Evolutionary conservation across 2,888 invertebrate genomes (phyloP).

Genomic region (Ophion costatus): DNA sequence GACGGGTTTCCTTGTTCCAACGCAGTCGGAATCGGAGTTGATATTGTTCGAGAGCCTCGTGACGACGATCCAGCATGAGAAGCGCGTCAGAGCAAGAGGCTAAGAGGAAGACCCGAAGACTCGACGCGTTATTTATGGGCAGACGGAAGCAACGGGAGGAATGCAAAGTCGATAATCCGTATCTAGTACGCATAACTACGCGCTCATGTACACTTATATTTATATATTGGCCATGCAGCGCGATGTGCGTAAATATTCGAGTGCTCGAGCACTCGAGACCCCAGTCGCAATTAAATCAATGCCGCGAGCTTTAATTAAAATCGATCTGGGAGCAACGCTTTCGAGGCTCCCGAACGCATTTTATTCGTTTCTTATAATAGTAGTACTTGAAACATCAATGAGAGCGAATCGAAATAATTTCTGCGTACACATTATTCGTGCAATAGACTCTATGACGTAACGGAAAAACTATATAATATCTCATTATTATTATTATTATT

Average conservation of each 20-base stretch:
- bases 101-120: conserved; percentile 16
- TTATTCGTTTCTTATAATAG: conserved; percentile 41
- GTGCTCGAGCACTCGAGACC: conserved; percentile 56
- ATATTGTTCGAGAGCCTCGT: conserved; percentile 28
- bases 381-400: conserved; percentile 11
- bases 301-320: conserved; percentile 52
- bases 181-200: conserved; percentile 42
- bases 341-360: conserved; percentile 21
- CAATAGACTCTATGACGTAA: background rate
- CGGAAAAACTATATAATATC: background rate
- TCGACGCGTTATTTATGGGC: conserved; percentile 57
- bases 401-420: background rate
- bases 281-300: conserved; percentile 62
- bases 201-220: conserved; percentile 8
- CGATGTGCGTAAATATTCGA: conserved; percentile 25
- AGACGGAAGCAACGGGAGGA: conserved; percentile 56
- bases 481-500: background rate
- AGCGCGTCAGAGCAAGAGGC: conserved; percentile 8
- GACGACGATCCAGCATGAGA: conserved; percentile 18
- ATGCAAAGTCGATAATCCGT: conserved; percentile 60
- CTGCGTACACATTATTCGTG: background rate
- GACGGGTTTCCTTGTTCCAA: background rate
- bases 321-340: conserved; percentile 53
- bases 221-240: conserved; percentile 4
- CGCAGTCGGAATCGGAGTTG: background rate